Evolutionary conservation across 1,140 invertebrate species (phyloP), one percentile per base, ranked within the genome.

Genomic region (Bombus pascuorum): DNA sequence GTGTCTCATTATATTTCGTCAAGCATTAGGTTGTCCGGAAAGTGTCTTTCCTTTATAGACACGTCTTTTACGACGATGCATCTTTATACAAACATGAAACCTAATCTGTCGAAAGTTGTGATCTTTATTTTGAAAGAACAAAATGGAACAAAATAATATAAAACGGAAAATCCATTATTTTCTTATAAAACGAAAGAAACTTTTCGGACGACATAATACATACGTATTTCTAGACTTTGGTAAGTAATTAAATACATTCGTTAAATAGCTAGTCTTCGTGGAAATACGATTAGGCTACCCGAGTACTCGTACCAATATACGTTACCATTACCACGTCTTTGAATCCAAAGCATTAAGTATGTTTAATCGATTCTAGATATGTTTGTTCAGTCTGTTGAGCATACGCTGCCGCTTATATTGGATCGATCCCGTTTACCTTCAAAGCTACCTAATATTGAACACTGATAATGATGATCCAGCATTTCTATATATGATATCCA

Each of bases 401-500:
- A 42, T 10, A 68, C n/a, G 18, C 37, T 12, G 2, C 4, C 22
- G 25, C 3, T 53, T 76, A 68, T 68, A 37, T 78, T 8, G 82
- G 4, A 39, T 44, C 82, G 47, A 72, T 79, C 13, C 47, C 79
- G 39, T 71, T 79, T 84, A 79, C 47, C 39, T 44, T 79, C 47
- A 37, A 44, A 79, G 37, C 66, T n/a, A 79, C 71, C 53, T 59
- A 84, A 71, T 84, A 79, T 79, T 62, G 76, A 79, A 59, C 66
- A 44, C 18, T 53, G 62, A 15, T 37, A 68, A 82, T 37, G 74
- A 22, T 13, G 28, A 42, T 22, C 32, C 28, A 39, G 39, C n/a
- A 68, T 83, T 76, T 70, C 62, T 57, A 28, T 28, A n/a, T 62
- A 62, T 13, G 59, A 62, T n/a, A 62, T 22, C 0, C 1, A 12